Evolutionary conservation across 2,797 vertebrate genomes (phyloP).

Genomic region (Eurystomus glaucurus): DNA sequence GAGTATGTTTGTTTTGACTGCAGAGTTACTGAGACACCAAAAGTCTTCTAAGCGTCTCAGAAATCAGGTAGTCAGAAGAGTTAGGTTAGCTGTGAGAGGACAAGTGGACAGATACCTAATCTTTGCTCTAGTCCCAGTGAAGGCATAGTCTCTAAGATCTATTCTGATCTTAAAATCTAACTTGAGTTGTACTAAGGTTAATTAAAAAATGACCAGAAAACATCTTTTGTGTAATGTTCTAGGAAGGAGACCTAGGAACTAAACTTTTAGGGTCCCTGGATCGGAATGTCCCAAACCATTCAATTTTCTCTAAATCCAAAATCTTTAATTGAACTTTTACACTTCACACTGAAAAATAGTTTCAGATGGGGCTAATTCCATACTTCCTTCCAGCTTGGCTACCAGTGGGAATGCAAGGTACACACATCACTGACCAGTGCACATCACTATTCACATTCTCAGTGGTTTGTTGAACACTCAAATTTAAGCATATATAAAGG

Average conservation of each 20-base stretch:
- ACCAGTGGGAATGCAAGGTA: background rate
- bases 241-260: background rate
- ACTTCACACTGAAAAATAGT: rapidly evolving
- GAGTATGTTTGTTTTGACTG: background rate
- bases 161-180: background rate
- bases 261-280: background rate
- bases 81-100: background rate
- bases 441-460: background rate
- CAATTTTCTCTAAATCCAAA: background rate
- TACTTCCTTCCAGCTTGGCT: background rate
- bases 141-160: background rate
- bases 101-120: background rate
- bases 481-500: background rate
- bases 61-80: background rate
- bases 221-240: background rate
- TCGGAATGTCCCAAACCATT: background rate
- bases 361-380: background rate
- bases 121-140: background rate
- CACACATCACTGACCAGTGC: background rate
- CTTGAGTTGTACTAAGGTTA: background rate
- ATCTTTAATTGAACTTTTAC: background rate
- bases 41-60: background rate
- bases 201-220: background rate
- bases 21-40: background rate
- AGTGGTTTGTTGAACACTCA: background rate